Evolutionary conservation across 2,113 vertebrate species (phyloP).

Genomic region (Cheilinus undulatus): DNA sequence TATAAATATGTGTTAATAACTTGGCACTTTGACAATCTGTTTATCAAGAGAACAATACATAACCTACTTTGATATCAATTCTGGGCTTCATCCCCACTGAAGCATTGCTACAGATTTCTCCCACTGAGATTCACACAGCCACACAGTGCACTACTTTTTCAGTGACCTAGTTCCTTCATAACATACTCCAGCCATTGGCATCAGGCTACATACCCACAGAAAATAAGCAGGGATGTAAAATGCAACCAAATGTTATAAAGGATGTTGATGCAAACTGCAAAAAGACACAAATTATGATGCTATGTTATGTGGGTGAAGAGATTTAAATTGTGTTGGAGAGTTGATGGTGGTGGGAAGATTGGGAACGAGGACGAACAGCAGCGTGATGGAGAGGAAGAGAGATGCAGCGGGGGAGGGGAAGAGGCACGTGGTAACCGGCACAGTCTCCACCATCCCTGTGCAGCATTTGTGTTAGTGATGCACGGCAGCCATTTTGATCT

Average conservation of each 20-base stretch:
- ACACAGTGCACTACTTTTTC: constrained; percentile 56
- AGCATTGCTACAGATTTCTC: constrained; percentile 31
- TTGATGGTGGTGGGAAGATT: constrained; percentile 17
- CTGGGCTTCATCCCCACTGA: constrained; percentile 2
- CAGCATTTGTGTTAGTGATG: constrained; percentile 62
- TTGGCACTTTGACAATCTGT: background rate
- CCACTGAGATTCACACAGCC: constrained; percentile 26
- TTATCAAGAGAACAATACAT: background rate
- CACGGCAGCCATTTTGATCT: constrained; percentile 78
- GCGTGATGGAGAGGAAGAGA: constrained; percentile 57
- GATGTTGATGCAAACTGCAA: background rate
- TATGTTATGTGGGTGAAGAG: background rate
- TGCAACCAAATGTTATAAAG: background rate
- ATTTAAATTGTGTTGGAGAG: constrained; percentile 12
- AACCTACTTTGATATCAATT: background rate
- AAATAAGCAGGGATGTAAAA: constrained; percentile 3
- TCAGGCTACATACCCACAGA: background rate
- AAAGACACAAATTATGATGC: background rate
- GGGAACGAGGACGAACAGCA: constrained; percentile 25
- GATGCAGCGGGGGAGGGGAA: constrained; percentile 73
- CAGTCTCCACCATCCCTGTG: constrained; percentile 67
- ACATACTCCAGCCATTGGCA: constrained; percentile 27
- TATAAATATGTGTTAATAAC: background rate
- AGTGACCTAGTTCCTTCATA: constrained; percentile 73
- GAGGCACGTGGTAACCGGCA: constrained; percentile 61